These are phyloP conservation scores for Pandemis corylana DNA, from an alignment of 2,888 invertebrate species.

Conservation along the genomic window DNA sequence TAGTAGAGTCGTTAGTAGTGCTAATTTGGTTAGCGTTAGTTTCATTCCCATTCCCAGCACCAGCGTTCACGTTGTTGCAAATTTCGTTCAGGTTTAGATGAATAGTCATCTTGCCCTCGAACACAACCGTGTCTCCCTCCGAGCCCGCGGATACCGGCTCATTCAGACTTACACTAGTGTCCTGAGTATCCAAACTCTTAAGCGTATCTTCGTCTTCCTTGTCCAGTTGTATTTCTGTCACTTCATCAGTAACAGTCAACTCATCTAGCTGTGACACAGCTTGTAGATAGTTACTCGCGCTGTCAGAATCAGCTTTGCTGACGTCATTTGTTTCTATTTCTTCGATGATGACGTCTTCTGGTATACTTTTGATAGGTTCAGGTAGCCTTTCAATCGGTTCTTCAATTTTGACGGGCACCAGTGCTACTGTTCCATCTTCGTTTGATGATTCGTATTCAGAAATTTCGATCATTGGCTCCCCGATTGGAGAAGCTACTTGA, in stretches of 20 bases:
- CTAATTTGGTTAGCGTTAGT: conserved; percentile 66
- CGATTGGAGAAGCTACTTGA: conserved; percentile 78
- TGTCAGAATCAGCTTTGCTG: conserved; percentile 71
- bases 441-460: conserved; percentile 80
- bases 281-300: conserved; percentile 77
- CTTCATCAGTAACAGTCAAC: conserved; percentile 74
- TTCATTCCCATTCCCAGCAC: conserved; percentile 73
- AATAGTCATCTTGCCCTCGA: conserved; percentile 84
- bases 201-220: conserved; percentile 82
- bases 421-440: conserved; percentile 66
- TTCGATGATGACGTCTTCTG: conserved; percentile 76
- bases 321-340: conserved; percentile 73
- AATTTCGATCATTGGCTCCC: conserved; percentile 74
- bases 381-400: conserved; percentile 56
- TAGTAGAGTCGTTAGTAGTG: conserved; percentile 67
- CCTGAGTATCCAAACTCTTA: conserved; percentile 82
- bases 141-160: conserved; percentile 77
- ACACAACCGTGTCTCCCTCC: conserved; percentile 81
- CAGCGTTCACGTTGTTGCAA: conserved; percentile 76
- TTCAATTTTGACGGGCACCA: conserved; percentile 66
- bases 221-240: conserved; percentile 80
- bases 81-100: conserved; percentile 83
- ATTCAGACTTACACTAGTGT: conserved; percentile 84
- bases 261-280: conserved; percentile 78
- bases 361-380: conserved; percentile 59